A percentile compares a stretch with the other conserved stretches of the same genome.
phyloP scores from a whole-genome alignment of 2,888 invertebrate genomes.

The Leucophora obtusa region DNA sequence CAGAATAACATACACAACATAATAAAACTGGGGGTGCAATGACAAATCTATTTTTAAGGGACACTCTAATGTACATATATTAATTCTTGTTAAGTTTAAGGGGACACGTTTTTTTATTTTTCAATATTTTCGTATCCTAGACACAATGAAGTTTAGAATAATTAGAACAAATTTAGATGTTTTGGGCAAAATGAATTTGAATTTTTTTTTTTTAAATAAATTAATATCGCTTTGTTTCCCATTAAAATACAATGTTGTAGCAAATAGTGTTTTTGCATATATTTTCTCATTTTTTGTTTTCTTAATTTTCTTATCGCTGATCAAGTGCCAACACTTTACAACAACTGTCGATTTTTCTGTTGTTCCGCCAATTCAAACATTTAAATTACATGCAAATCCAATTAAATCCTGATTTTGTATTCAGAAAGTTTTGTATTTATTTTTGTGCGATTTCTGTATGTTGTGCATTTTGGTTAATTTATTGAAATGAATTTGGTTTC shows the following conservation, averaged over 20 bases:
- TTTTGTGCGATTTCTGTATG: conserved; percentile 12
- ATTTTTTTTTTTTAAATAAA: too few relatives aligned
- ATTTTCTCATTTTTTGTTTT: conserved; percentile 50
- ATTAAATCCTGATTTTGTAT: conserved; percentile 70
- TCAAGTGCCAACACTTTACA: conserved; percentile 67
- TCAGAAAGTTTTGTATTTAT: conserved; percentile 14
- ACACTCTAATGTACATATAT: too few relatives aligned
- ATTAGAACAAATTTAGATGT: too few relatives aligned
- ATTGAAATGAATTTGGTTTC: conserved; percentile 46
- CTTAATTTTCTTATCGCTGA: conserved; percentile 68
- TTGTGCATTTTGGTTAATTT: conserved; percentile 45
- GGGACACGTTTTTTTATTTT: too few relatives aligned
- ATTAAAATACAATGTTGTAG: conserved; percentile 25
- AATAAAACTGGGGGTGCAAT: too few relatives aligned
- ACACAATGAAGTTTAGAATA: too few relatives aligned
- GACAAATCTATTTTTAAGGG: too few relatives aligned
- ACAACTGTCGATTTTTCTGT: conserved; percentile 76
- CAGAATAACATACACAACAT: too few relatives aligned
- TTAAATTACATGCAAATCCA: conserved; percentile 77
- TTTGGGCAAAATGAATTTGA: too few relatives aligned
- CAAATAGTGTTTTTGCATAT: conserved; percentile 5
- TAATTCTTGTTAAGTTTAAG: too few relatives aligned
- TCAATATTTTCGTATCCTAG: too few relatives aligned
- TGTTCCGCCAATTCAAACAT: conserved; percentile 73
- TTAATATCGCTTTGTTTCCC: conserved; percentile 37